Evolutionary conservation across 2,797 vertebrate genomes (phyloP).

Genomic region (Trachops cirrhosus): DNA sequence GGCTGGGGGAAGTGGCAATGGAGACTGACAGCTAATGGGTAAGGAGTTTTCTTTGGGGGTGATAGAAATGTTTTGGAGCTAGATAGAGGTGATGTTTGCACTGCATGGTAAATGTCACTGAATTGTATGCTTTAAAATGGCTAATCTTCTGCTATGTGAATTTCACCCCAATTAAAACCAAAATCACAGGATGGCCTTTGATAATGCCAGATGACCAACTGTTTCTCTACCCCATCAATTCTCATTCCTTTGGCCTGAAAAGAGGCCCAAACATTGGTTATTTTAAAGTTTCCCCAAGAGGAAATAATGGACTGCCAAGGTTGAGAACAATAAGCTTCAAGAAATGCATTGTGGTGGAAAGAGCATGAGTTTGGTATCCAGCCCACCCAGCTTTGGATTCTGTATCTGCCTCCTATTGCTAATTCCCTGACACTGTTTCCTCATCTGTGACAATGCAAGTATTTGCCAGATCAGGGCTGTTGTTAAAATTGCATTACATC

Average conservation of each 20-base stretch:
- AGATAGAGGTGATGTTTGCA: no score
- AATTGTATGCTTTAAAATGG: background rate
- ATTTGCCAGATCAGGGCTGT: background rate
- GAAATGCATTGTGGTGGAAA: fast-evolving
- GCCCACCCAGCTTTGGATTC: background rate
- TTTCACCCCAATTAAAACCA: background rate
- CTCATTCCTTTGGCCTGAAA: background rate
- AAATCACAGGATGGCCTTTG: background rate
- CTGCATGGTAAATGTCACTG: background rate
- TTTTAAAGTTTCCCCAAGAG: background rate
- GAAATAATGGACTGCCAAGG: background rate
- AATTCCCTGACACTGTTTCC: background rate
- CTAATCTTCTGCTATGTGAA: background rate
- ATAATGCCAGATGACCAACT: background rate
- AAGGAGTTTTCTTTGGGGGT: background rate
- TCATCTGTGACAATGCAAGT: background rate
- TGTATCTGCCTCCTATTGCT: background rate
- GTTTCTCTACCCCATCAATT: background rate
- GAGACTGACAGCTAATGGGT: background rate
- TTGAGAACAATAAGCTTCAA: background rate
- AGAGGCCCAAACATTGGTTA: background rate
- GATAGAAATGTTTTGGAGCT: background rate
- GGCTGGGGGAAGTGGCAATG: fast-evolving
- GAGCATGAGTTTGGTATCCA: fast-evolving
- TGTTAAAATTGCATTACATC: background rate